A percentile compares a stretch with the other conserved stretches of the same genome.
Conservation (phyloP, 2,797 vertebrate species). For the Florisuga fusca region DNA sequence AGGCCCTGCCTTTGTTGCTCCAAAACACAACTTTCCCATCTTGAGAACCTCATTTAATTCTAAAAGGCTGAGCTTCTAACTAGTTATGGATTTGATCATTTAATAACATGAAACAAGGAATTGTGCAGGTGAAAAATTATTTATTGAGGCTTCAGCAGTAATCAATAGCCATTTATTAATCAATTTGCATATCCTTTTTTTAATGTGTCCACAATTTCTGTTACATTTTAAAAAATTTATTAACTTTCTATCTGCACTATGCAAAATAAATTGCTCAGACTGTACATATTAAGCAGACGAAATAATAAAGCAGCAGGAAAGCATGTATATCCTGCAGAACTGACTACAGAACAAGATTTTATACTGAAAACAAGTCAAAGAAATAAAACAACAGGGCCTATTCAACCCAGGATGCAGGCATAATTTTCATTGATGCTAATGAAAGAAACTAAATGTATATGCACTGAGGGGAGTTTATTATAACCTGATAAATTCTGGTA, state of each 20-base stretch:
- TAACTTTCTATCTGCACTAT: constrained; percentile 18
- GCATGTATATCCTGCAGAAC: constrained; percentile 39
- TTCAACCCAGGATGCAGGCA: constrained; percentile 45
- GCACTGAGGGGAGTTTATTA: constrained; percentile 55
- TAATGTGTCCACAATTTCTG: constrained; percentile 48
- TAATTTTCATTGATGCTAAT: constrained; percentile 75
- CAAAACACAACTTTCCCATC: constrained; percentile 63
- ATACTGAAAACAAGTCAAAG: constrained; percentile 53
- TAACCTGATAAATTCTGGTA: constrained; percentile 65
- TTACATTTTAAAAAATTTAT: constrained; percentile 44
- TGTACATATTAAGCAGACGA: constrained; percentile 43
- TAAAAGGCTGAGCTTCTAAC: constrained; percentile 54
- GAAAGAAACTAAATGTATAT: constrained; percentile 59
- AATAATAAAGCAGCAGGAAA: constrained; percentile 53
- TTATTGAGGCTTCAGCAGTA: constrained; percentile 72
- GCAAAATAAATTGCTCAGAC: constrained; percentile 32
- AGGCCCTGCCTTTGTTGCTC: constrained; percentile 19
- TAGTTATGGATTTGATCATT: constrained; percentile 77
- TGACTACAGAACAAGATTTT: constrained; percentile 69
- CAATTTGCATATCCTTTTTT: constrained; percentile 66
- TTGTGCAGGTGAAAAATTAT: constrained; percentile 72
- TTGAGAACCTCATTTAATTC: constrained; percentile 73
- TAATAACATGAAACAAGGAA: constrained; percentile 73
- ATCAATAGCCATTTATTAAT: constrained; percentile 77
- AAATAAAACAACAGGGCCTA: constrained; percentile 60